Evolutionary conservation across 2,113 vertebrate species (phyloP).

Genomic region (Neofelis nebulosa): DNA sequence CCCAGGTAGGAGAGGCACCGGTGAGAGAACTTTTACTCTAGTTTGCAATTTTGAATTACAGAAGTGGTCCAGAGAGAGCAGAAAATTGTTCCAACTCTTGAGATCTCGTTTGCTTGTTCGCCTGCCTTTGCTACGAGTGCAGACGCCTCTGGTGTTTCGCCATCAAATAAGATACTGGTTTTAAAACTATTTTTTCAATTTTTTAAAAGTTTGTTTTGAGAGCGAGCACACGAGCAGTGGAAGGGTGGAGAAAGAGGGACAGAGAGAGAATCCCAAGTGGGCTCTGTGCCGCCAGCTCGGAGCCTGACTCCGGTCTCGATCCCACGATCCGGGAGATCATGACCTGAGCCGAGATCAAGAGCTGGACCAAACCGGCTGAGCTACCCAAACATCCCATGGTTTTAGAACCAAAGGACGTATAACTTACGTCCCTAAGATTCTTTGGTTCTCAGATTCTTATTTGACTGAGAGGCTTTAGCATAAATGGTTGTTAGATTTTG

Average conservation of each 20-base stretch:
- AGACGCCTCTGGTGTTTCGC: background rate
- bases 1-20: background rate
- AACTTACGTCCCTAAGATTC: too few relatives aligned
- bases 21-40: background rate
- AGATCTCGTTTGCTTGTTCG: constrained; percentile 3
- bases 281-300: too few relatives aligned
- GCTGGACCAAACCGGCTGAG: too few relatives aligned
- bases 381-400: background rate
- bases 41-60: background rate
- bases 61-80: background rate
- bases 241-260: too few relatives aligned
- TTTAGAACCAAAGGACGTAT: background rate
- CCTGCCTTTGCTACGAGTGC: background rate
- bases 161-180: background rate
- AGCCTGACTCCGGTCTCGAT: too few relatives aligned
- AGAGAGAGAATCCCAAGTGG: too few relatives aligned
- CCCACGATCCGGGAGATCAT: too few relatives aligned
- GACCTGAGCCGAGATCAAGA: too few relatives aligned
- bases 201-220: too few relatives aligned
- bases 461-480: background rate
- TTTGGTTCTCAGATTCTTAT: background rate
- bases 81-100: background rate
- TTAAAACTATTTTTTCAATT: too few relatives aligned
- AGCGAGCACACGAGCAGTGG: too few relatives aligned
- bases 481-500: background rate